Percentiles rank a stretch among this genome's conserved stretches.
Evolutionary conservation across 2,888 invertebrate genomes (phyloP).

Genomic region (Polydrusus cervinus): DNA sequence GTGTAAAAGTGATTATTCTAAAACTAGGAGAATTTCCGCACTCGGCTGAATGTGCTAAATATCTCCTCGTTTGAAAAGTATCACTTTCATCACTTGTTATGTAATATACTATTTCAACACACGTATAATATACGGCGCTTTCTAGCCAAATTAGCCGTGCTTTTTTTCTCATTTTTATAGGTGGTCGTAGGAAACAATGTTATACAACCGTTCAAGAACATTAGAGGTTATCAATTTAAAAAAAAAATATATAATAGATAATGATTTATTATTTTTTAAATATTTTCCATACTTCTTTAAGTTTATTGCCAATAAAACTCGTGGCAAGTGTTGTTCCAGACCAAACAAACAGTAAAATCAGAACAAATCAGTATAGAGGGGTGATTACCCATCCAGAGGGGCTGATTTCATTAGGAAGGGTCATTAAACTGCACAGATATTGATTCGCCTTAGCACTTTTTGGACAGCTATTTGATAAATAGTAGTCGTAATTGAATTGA

Average conservation of each 20-base stretch:
- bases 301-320: background rate
- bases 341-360: constrained; percentile 44
- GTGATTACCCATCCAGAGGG: constrained; percentile 37
- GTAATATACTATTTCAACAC: too few relatives aligned
- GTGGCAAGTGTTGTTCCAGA: constrained; percentile 16
- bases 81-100: too few relatives aligned
- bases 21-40: too few relatives aligned
- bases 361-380: constrained; percentile 40
- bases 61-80: too few relatives aligned
- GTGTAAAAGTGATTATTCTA: too few relatives aligned
- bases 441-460: constrained; percentile 27
- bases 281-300: background rate
- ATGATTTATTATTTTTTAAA: background rate
- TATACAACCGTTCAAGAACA: too few relatives aligned
- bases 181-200: too few relatives aligned
- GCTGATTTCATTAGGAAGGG: constrained; percentile 51
- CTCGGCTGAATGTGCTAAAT: too few relatives aligned
- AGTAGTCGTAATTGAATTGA: background rate
- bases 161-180: too few relatives aligned
- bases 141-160: too few relatives aligned
- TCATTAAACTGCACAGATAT: constrained; percentile 47
- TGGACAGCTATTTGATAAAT: constrained; percentile 15
- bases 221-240: background rate
- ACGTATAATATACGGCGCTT: too few relatives aligned
- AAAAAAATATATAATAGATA: background rate